Conservation (phyloP, 2,888 invertebrate genomes). For the Eilema depressum region DNA sequence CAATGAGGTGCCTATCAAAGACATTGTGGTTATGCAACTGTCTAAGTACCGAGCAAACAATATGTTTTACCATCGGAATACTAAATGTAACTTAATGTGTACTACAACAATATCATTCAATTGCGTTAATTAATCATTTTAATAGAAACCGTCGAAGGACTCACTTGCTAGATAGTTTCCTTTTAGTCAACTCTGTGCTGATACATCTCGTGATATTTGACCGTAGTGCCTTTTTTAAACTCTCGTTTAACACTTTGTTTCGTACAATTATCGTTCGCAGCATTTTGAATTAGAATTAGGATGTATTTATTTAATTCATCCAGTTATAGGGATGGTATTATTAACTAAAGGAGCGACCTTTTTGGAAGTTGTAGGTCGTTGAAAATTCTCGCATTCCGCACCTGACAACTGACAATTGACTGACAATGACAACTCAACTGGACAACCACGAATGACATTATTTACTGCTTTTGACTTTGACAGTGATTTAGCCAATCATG, state of each 20-base stretch:
- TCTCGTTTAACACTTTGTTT: slow-evolving; percentile 89
- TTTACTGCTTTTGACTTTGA: slow-evolving; percentile 30
- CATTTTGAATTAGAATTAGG: slow-evolving; percentile 85
- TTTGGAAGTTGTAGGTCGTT: slow-evolving; percentile 82
- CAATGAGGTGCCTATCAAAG: slow-evolving; percentile 67
- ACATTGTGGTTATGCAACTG: slow-evolving; percentile 85
- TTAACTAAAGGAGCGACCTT: slow-evolving; percentile 77
- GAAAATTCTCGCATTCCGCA: slow-evolving; percentile 30
- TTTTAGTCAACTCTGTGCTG: slow-evolving; percentile 88
- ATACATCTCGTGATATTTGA: slow-evolving; percentile 88
- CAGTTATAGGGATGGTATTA: slow-evolving; percentile 70
- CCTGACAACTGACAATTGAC: neutral
- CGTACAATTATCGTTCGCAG: slow-evolving; percentile 91
- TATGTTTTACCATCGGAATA: neutral
- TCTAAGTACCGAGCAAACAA: slow-evolving; percentile 9
- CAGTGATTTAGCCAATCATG: slow-evolving; percentile 40
- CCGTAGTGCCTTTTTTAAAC: slow-evolving; percentile 87
- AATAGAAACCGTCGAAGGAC: slow-evolving; percentile 46
- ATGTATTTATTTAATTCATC: slow-evolving; percentile 77
- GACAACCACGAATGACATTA: neutral
- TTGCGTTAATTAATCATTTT: neutral
- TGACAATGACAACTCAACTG: neutral
- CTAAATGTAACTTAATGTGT: neutral
- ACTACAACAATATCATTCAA: slow-evolving; percentile 1
- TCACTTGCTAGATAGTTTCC: slow-evolving; percentile 88